Conservation (phyloP, 1,140 invertebrate genomes). For the Heterodera carotae region DNA sequence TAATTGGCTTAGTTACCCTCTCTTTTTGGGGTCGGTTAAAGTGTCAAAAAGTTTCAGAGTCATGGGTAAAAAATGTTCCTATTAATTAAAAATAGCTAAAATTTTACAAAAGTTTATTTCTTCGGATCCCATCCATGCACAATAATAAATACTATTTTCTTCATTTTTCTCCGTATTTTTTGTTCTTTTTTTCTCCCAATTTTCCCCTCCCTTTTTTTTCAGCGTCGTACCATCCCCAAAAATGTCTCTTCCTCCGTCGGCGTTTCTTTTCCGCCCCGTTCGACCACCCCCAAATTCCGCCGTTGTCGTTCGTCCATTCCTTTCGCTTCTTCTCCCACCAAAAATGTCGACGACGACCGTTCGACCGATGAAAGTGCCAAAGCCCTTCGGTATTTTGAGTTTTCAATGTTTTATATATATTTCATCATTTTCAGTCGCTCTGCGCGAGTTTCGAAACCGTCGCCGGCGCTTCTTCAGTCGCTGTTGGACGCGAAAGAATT, state of each 20-base stretch:
- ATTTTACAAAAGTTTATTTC: no score
- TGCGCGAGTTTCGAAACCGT: slow-evolving; percentile 21
- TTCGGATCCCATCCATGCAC: no score
- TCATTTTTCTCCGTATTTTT: no score
- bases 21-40: no score
- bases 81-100: no score
- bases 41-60: no score
- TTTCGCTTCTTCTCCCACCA: not conserved
- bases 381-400: not conserved
- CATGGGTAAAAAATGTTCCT: no score
- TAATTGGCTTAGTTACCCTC: no score
- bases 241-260: not conserved
- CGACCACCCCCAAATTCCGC: not conserved
- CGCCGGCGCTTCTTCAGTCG: slow-evolving; percentile 22
- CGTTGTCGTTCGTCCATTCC: not conserved
- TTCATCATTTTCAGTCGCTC: slow-evolving; percentile 10
- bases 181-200: no score
- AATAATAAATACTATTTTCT: no score
- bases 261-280: no score
- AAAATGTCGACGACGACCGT: not conserved
- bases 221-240: no score
- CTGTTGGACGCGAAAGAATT: slow-evolving; percentile 11
- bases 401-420: not conserved
- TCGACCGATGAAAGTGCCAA: not conserved
- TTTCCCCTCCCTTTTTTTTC: not conserved